Percentiles rank a stretch among this genome's conserved stretches.
phyloP scores from a whole-genome alignment of 2,888 invertebrate species.

The Scaptomyza reducta region DNA sequence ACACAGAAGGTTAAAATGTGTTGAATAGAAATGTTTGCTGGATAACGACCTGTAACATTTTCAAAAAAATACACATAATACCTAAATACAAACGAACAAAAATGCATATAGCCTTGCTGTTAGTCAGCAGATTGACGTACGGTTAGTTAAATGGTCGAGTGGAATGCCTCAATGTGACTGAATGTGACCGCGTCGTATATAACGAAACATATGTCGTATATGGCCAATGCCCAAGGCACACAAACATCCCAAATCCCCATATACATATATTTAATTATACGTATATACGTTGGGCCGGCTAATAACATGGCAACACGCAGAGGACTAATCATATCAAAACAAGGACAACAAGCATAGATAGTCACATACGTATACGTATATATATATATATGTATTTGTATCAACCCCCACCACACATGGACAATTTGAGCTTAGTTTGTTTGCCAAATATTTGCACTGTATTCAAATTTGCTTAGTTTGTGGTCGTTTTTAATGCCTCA shows the following conservation, averaged over 20 bases:
- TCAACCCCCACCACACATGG: slow-evolving; percentile 30
- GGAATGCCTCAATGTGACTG: slow-evolving; percentile 15
- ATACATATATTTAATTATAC: slow-evolving; percentile 40
- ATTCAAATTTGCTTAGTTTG: slow-evolving; percentile 31
- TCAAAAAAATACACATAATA: not conserved
- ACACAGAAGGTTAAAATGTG: not conserved
- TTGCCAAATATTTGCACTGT: slow-evolving; percentile 55
- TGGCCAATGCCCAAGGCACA: slow-evolving; percentile 56
- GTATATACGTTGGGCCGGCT: slow-evolving; percentile 28
- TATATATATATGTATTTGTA: slow-evolving; percentile 4
- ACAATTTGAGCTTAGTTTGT: slow-evolving; percentile 14
- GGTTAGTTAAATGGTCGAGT: slow-evolving; percentile 31
- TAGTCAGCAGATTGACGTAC: slow-evolving; percentile 59
- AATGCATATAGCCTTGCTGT: slow-evolving; percentile 35
- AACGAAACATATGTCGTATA: slow-evolving; percentile 21
- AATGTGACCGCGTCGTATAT: slow-evolving; percentile 17
- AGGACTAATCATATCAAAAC: slow-evolving; percentile 29
- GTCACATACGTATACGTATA: not conserved
- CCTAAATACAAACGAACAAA: not conserved
- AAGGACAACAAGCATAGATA: slow-evolving; percentile 35
- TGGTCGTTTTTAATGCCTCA: slow-evolving; percentile 15
- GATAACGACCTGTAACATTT: slow-evolving; percentile 22
- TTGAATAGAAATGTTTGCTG: not conserved
- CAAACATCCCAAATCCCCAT: slow-evolving; percentile 11
- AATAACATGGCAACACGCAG: slow-evolving; percentile 57